Evolutionary conservation across 2,888 invertebrate species (phyloP), one percentile per base, ranked within the genome.

Genomic region (Cancer borealis): DNA sequence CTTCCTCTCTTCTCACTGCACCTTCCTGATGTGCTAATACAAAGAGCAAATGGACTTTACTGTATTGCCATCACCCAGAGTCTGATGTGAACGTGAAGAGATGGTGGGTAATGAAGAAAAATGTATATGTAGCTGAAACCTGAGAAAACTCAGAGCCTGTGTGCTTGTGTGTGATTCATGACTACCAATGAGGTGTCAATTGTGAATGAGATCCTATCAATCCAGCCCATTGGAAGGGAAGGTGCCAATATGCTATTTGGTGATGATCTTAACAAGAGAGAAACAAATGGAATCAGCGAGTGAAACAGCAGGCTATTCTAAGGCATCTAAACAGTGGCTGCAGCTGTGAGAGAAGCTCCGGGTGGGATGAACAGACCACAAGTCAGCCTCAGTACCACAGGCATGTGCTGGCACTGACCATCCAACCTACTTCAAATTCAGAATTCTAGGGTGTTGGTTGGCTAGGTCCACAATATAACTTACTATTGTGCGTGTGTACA

Each of bases 321-420:
- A 84, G 84, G 84, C 84, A 84, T 84, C 84, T 84, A 84, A 84
- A 84, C 84, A 84, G 84, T 39, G 84, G 84, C 39, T 39, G 39
- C 84, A 84, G 84, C 17, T 84, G 14, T 39, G 39, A 39, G 84
- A 39, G 84, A 39, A 84, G 39, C 39, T 84, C 84, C 30, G 84
- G 84, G 84, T 84, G 39, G 84, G 73, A 3, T 84, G 84, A 39
- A 39, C 14, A 5, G 30, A 39, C 84, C n/a, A 39, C 84, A 39
- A 39, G 84, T 84, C 39, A 84, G 84, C 84, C 84, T 39, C 84
- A 39, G 39, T 84, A 84, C 14, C 84, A 84, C 84, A 73, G 73
- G 73, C 26, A 26, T 73, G 66, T 73, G 73, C 1, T 26, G 73
- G 73, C 21, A 26, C n/a, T 26, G 73, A 73, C n/a, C 30, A 84